Percentiles rank a stretch among this genome's conserved stretches.
phyloP scores from a whole-genome alignment of 1,140 invertebrate species.

The Calephelis virginiensis region DNA sequence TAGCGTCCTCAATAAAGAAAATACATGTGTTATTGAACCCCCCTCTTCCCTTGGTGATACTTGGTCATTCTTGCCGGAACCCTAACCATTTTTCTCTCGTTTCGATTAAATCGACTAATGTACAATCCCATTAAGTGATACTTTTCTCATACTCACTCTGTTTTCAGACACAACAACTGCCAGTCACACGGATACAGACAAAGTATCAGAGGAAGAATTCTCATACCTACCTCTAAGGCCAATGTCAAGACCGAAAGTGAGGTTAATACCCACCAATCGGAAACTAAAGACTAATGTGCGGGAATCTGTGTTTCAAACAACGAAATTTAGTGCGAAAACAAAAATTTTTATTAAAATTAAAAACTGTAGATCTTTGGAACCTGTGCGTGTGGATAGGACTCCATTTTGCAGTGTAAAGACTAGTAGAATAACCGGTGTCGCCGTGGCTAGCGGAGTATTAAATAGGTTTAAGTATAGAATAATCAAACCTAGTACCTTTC shows the following conservation, averaged over 20 bases:
- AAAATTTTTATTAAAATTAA: constrained; percentile 54
- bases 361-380: constrained; percentile 48
- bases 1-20: no score
- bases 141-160: not conserved
- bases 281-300: constrained; percentile 29
- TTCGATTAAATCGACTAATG: no score
- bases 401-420: constrained; percentile 25
- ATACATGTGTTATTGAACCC: no score
- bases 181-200: constrained; percentile 36
- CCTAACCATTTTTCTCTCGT: no score
- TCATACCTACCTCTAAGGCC: constrained; percentile 44
- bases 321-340: constrained; percentile 39
- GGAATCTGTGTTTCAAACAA: constrained; percentile 50
- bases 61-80: no score
- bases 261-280: constrained; percentile 33
- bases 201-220: constrained; percentile 48
- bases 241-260: constrained; percentile 43
- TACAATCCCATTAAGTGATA: no score
- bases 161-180: constrained; percentile 41
- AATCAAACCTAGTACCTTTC: constrained; percentile 46
- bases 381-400: constrained; percentile 22
- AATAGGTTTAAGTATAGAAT: constrained; percentile 64
- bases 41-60: no score
- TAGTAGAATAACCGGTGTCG: constrained; percentile 27
- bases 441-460: constrained; percentile 50